These are phyloP conservation scores for Trigoniulus corallinus DNA, from an alignment of 1,140 invertebrate genomes.

Conservation along the genomic window DNA sequence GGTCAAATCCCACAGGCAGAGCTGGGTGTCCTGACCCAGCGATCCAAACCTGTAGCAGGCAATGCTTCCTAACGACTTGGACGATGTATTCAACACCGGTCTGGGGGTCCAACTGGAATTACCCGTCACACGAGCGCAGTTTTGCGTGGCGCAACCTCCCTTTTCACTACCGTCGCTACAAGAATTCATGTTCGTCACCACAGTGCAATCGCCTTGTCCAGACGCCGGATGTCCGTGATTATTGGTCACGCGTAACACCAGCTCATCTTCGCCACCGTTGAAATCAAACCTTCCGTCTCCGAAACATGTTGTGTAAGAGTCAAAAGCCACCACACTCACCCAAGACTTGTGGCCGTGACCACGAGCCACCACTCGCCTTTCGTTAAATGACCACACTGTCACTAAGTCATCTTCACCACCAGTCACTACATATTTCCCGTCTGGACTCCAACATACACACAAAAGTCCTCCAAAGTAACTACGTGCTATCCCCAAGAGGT, in stretches of 20 bases:
- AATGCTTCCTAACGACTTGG: conserved; percentile 15
- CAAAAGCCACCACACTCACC: conserved; percentile 94
- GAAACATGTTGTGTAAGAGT: conserved; percentile 65
- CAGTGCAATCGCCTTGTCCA: conserved; percentile 16
- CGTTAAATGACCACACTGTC: conserved; percentile 89
- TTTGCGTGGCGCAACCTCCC: conserved; percentile 2
- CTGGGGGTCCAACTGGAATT: conserved; percentile 9
- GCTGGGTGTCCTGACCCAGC: conserved; percentile 92
- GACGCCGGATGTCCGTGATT: conserved; percentile 15
- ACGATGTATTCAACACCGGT: conserved; percentile 9
- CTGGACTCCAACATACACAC: conserved; percentile 96
- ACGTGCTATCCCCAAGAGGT: conserved; percentile 70
- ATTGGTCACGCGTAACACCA: too few relatives aligned
- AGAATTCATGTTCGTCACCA: conserved; percentile 16
- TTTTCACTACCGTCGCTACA: conserved; percentile 15
- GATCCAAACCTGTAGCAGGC: conserved; percentile 81
- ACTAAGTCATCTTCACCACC: conserved; percentile 98
- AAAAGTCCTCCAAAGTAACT: conserved; percentile 91
- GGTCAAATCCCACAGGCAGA: conserved; percentile 97
- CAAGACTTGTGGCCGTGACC: conserved; percentile 88
- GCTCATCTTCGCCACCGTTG: conserved; percentile 24
- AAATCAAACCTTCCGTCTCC: conserved; percentile 22
- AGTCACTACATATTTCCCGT: conserved; percentile 84
- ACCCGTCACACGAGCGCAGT: too few relatives aligned
- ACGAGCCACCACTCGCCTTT: conserved; percentile 81